Conservation (phyloP, 2,113 vertebrate species). For the Sakesphorus luctuosus region DNA sequence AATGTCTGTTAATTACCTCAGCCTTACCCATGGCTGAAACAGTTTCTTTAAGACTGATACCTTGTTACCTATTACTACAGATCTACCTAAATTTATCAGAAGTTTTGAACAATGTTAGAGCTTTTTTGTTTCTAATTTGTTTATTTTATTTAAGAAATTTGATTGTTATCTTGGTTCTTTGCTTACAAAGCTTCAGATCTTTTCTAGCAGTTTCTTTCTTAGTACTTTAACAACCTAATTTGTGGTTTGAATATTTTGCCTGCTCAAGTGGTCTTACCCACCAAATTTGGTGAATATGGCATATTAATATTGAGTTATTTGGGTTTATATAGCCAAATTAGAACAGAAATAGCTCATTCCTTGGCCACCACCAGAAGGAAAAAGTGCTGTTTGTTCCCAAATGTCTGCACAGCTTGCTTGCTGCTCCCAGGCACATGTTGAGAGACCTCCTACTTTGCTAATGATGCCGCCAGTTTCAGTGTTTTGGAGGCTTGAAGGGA, state of each 20-base stretch:
- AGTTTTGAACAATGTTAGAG: neutral
- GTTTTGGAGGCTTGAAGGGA: neutral
- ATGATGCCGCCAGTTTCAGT: neutral
- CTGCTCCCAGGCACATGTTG: neutral
- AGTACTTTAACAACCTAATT: neutral
- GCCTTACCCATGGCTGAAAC: neutral
- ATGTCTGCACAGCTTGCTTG: neutral
- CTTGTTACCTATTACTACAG: neutral
- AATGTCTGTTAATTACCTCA: neutral
- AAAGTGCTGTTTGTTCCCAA: neutral
- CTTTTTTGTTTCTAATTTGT: neutral
- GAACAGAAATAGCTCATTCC: neutral
- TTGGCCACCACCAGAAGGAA: neutral
- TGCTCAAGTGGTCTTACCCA: neutral
- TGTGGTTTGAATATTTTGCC: neutral
- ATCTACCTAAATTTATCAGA: neutral
- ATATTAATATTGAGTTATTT: neutral
- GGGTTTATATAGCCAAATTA: neutral
- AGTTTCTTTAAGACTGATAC: neutral
- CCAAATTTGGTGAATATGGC: neutral
- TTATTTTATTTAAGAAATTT: neutral
- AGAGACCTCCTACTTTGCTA: neutral
- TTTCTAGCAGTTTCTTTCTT: neutral
- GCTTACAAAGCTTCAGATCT: neutral
- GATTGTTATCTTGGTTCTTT: neutral